A percentile compares a stretch with the other conserved stretches of the same genome.
Conservation (phyloP, 2,113 vertebrate genomes). For the Nicator chloris region DNA sequence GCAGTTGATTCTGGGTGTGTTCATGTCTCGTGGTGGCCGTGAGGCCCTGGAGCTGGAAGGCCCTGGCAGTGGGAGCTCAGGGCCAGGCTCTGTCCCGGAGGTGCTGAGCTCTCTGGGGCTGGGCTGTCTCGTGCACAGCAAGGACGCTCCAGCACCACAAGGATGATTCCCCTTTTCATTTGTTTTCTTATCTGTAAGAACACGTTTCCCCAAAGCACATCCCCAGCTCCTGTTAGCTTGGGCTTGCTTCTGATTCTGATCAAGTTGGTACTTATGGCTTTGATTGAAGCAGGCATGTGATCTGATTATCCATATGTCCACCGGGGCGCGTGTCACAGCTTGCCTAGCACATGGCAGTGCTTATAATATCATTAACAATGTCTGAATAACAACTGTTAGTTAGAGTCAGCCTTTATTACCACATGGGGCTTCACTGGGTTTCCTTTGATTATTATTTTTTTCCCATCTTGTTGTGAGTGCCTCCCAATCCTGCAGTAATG, state of each 20-base stretch:
- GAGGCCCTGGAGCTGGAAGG: background rate
- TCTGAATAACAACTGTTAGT: slow-evolving; percentile 61
- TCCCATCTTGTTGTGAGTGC: background rate
- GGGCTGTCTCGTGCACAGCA: background rate
- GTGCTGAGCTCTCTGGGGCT: background rate
- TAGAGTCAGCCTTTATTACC: slow-evolving; percentile 43
- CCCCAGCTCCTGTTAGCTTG: background rate
- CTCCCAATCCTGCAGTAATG: background rate
- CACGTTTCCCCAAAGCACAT: background rate
- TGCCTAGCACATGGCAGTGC: slow-evolving; percentile 63
- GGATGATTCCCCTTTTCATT: background rate
- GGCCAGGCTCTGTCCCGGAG: background rate
- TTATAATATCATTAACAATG: slow-evolving; percentile 64
- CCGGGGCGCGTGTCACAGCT: slow-evolving; percentile 57
- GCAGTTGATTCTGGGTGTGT: background rate
- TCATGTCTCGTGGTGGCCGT: background rate
- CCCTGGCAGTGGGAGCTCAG: rapidly evolving
- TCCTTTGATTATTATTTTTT: background rate
- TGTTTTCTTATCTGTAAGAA: background rate
- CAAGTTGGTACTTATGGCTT: slow-evolving; percentile 37
- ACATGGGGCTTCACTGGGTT: background rate
- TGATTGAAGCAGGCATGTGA: slow-evolving; percentile 59
- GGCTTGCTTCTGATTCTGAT: slow-evolving; percentile 42
- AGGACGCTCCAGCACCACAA: background rate
- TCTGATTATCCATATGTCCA: slow-evolving; percentile 68